A percentile compares a stretch with the other conserved stretches of the same genome.
Conservation (phyloP, 2,113 vertebrate species). For the Jaculus jaculus region DNA sequence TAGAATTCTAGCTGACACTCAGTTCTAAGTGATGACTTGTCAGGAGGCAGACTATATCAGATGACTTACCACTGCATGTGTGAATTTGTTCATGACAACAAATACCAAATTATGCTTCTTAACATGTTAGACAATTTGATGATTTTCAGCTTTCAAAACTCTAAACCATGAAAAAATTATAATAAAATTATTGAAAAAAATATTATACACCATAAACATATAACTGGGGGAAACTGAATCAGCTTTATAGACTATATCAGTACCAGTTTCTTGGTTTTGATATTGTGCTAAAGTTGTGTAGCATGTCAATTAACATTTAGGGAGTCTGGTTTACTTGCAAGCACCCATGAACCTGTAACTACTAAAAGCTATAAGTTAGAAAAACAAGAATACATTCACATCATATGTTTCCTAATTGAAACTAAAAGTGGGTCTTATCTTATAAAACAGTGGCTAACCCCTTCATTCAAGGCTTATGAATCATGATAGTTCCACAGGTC, state of each 20-base stretch:
- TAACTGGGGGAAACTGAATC: neutral
- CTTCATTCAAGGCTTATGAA: neutral
- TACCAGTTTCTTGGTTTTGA: neutral
- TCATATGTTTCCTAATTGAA: conserved; percentile 2
- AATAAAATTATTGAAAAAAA: neutral
- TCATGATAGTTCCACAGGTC: neutral
- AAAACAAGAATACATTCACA: neutral
- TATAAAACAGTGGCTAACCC: neutral
- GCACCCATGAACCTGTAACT: neutral
- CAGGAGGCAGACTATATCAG: neutral
- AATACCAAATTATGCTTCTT: neutral
- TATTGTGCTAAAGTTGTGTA: neutral
- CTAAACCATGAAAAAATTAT: neutral
- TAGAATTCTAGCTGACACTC: neutral
- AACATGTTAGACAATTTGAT: neutral
- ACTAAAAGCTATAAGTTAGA: neutral
- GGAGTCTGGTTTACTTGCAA: neutral
- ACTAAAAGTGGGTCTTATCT: neutral
- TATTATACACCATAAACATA: neutral
- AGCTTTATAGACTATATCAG: neutral
- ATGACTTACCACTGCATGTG: neutral
- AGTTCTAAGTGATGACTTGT: neutral
- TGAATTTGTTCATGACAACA: neutral
- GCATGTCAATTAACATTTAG: neutral
- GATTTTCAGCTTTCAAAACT: neutral